A percentile compares a stretch with the other conserved stretches of the same genome.
Evolutionary conservation across 2,888 invertebrate species (phyloP).

Genomic region (Melanchra persicariae): DNA sequence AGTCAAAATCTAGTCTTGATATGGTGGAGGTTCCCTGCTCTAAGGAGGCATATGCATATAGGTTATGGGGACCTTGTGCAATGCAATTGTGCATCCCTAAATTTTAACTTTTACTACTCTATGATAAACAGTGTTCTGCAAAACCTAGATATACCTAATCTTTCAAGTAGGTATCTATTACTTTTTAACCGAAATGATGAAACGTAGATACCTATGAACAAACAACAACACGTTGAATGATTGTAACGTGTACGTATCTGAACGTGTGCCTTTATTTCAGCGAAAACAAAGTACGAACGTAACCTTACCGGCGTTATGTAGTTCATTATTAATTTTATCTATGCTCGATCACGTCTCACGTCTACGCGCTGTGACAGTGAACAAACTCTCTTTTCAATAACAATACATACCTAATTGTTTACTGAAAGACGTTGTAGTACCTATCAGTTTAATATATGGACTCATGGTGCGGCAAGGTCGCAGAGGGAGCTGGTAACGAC

Average conservation of each 20-base stretch:
- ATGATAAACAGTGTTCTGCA: background rate
- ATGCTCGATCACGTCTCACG: slow-evolving; percentile 66
- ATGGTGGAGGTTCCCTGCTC: too few relatives aligned
- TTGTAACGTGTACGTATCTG: slow-evolving; percentile 22
- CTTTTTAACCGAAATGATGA: too few relatives aligned
- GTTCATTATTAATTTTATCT: slow-evolving; percentile 59
- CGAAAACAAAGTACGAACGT: slow-evolving; percentile 40
- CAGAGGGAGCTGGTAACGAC: slow-evolving; percentile 81
- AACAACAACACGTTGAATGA: slow-evolving; percentile 25
- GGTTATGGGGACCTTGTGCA: too few relatives aligned
- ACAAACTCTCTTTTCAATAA: slow-evolving; percentile 76
- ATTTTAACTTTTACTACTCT: background rate
- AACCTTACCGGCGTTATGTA: slow-evolving; percentile 46
- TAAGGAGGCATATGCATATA: too few relatives aligned
- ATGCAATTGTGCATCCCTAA: too few relatives aligned
- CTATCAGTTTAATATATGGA: slow-evolving; percentile 80
- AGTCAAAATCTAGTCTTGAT: too few relatives aligned
- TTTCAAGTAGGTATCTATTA: background rate
- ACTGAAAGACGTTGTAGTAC: slow-evolving; percentile 67
- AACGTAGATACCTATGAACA: slow-evolving; percentile 14
- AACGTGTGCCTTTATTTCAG: slow-evolving; percentile 47
- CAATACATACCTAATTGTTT: slow-evolving; percentile 73
- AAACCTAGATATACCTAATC: background rate
- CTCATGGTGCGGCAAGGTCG: slow-evolving; percentile 81
- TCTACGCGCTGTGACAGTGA: slow-evolving; percentile 52